Evolutionary conservation across 2,888 invertebrate genomes (phyloP), one percentile per base, ranked within the genome.

Genomic region (Dromius quadrimaculatus): DNA sequence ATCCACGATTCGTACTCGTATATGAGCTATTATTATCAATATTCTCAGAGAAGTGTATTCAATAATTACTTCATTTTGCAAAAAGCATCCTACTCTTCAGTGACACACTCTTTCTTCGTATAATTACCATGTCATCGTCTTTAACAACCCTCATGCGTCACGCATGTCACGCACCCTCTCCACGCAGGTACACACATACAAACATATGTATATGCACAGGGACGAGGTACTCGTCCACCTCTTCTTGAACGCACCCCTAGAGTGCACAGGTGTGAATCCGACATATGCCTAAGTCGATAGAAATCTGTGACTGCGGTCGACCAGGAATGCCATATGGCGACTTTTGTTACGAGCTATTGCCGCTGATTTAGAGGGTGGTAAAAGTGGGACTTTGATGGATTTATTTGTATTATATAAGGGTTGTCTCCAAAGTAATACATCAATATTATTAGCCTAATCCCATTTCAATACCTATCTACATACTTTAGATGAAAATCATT

Each of bases 71-170:
- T n/a, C n/a, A n/a, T n/a, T n/a, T n/a, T n/a, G n/a, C n/a, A n/a
- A n/a, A n/a, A n/a, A n/a, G n/a, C n/a, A n/a, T n/a, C n/a, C n/a
- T n/a, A n/a, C 28, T 28, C 22, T 54, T 54, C 15, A 23, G n/a
- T n/a, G 11, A 36, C n/a, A n/a, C 50, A 23, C 50, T 28, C 50
- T 28, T 15, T 41, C 41, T 15, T 1, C 23, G 13, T 23, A 66
- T 47, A 64, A 64, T 47, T 64, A 64, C 22, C 64, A 64, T 64
- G 64, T 64, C 64, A 64, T 64, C 64, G 50, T 64, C 64, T 64
- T 64, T 47, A 64, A 50, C 50, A 47, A 36, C 28, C 36, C 13
- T n/a, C 32, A 2, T 50, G 19, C 47, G 64, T 47, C 11, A 45
- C 45, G 34, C 28, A 32, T n/a, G 22, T 11, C 50, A 64, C 64